These are phyloP conservation scores for Camelus bactrianus DNA, from an alignment of 2,113 vertebrate species.

Conservation along the genomic window DNA sequence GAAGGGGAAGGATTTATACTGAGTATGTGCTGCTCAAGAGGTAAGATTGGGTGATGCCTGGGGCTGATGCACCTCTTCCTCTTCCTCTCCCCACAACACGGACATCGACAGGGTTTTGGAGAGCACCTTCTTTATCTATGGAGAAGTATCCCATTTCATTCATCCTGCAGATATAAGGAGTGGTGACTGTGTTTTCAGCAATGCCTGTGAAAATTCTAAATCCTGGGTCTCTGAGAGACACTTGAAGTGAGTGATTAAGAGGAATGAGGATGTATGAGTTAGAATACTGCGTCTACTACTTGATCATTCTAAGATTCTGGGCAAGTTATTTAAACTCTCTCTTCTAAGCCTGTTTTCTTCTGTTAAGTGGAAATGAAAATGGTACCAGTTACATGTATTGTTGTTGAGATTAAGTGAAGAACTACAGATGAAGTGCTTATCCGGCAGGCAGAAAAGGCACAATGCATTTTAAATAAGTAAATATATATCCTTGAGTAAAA, in stretches of 20 bases:
- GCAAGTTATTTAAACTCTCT: neutral
- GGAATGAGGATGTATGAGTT: neutral
- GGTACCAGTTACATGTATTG: neutral
- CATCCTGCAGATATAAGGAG: neutral
- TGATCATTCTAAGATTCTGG: neutral
- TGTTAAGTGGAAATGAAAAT: slow-evolving; percentile 17
- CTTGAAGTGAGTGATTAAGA: neutral
- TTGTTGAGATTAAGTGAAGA: neutral
- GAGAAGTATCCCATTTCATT: neutral
- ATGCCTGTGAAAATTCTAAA: neutral
- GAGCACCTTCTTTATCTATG: neutral
- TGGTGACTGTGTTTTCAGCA: neutral
- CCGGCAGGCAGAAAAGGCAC: neutral
- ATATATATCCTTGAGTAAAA: neutral
- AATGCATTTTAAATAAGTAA: neutral
- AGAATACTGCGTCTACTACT: neutral
- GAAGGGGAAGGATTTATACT: neutral
- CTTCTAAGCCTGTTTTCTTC: neutral
- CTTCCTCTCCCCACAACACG: neutral
- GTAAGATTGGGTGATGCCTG: no score
- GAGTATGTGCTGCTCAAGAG: neutral
- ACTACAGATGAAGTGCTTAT: neutral
- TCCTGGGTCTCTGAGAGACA: neutral
- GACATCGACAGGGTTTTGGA: neutral
- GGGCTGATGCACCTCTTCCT: neutral